Base-by-base conservation (phyloP, 2,888 invertebrate species). In the Caenorhabditis zanzibari region DNA sequence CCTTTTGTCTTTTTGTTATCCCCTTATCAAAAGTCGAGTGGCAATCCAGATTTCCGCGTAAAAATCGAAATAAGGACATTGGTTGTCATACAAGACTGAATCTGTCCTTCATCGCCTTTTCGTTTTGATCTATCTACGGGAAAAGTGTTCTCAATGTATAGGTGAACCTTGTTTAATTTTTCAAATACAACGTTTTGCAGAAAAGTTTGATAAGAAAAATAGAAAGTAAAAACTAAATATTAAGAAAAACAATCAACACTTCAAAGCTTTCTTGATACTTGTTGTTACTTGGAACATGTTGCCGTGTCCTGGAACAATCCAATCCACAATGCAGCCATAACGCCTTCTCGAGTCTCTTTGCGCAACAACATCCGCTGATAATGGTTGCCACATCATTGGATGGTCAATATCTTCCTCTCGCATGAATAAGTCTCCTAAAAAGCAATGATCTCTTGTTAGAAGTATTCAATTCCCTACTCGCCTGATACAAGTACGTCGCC, bases 321-420 rank as follows among this genome's bases (percentile, higher is more conserved):
- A 90, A 73, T 91, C 56, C 58, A 80, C 88, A 38, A 81, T 73
- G 74, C 84, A 84, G 66, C 81, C 87, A 79, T 76, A 84, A 12
- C 75, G 68, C 58, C 85, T 73, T 58, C 86, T 73, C 28, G 84
- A 73, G 49, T 81, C 81, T 61, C 63, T 71, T 80, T 90, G 90
- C 22, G 80, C 52, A 56, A 79, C 71, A 54, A 89, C 87, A 81
- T 90, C 88, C 58, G 86, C 83, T 59, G 90, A 86, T 81, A 91
- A 64, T 59, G 90, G 90, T 81, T 86, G 82, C 91, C 91, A 91
- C 90, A 91, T 91, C 81, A 88, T 88, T 38, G 90, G 89, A 59
- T 87, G 86, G 64, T 91, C 88, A 71, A 90, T 81, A 83, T 91
- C 91, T 58, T 89, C 89, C 52, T 85, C 88, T 22, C 87, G 69